Evolutionary conservation across 2,113 vertebrate genomes (phyloP), one percentile per base, ranked within the genome.

Genomic region (Nibea coibor): DNA sequence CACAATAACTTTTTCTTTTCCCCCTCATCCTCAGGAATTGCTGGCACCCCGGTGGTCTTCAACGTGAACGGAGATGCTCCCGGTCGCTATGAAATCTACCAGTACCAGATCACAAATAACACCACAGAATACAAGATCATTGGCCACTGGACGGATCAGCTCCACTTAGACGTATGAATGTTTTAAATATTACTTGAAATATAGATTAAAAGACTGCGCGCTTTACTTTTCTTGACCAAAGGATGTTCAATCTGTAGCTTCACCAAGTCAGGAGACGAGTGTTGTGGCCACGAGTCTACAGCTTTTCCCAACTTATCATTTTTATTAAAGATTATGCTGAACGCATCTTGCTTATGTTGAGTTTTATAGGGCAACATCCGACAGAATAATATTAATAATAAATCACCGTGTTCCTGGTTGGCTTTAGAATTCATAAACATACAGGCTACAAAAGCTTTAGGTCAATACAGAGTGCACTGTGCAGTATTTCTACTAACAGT

Each of bases 61-160:
- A 99, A 98, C 0, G 96, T 97, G 92, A 98, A 99, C 0, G 97
- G 97, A 62, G 97, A 99, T 0, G 97, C 97, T 0, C 97, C 97
- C 0, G 97, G 97, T 10, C 97, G 97, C 48, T 99, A 99, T 0
- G 97, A 98, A 90, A 97, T 99, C 93, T 99, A 97, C 92, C 97
- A 99, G 87, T 99, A 99, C 91, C 97, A 99, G 93, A 94, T 97
- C 56, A 94, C 93, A 76, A 97, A 97, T 11, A 94, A 94, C 82
- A 96, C 94, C 0, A 94, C 95, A 0, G 97, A 97, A 83, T 99
- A 99, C 94, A 98, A 96, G 92, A 96, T 97, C 91, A 97, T 99
- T 0, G 97, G 97, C 62, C 94, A 96, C 50, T 99, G 97, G 97
- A 96, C 96, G 0, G 97, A 99, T 87, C 96, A 97, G 68, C 95